These are phyloP conservation scores for Theristicus caerulescens DNA, from an alignment of 2,113 vertebrate genomes.

Conservation along the genomic window DNA sequence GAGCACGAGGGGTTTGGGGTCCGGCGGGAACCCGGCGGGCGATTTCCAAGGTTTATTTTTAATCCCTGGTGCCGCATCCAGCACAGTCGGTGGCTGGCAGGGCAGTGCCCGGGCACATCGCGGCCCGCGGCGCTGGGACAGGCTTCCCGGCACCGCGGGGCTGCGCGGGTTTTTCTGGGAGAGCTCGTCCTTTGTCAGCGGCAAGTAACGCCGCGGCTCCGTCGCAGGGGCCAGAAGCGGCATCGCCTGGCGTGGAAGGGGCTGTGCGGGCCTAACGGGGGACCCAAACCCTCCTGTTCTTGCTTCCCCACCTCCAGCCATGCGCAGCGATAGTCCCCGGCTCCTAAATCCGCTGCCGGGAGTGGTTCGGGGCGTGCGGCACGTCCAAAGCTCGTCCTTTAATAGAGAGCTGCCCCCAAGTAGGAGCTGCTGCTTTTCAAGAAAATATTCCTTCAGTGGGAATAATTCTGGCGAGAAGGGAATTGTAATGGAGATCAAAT, in stretches of 20 bases:
- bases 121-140: fast-evolving
- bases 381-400: fast-evolving
- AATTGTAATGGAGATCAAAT: fast-evolving
- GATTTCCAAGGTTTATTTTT: fast-evolving
- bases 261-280: fast-evolving
- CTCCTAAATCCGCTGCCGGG: fast-evolving
- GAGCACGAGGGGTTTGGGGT: background rate
- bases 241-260: background rate
- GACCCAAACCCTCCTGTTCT: background rate
- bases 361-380: fast-evolving
- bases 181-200: fast-evolving
- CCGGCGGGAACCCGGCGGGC: fast-evolving
- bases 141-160: background rate
- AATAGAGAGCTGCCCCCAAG: background rate
- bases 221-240: fast-evolving
- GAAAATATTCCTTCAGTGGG: background rate
- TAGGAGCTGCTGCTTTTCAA: background rate
- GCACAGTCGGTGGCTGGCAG: fast-evolving
- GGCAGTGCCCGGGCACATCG: too few species aligned
- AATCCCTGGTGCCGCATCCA: fast-evolving
- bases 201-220: background rate
- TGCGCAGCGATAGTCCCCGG: background rate
- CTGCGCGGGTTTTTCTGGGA: background rate
- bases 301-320: fast-evolving
- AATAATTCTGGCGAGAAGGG: background rate